Conservation (phyloP, 2,797 vertebrate species). For the Centroberyx gerrardi region DNA sequence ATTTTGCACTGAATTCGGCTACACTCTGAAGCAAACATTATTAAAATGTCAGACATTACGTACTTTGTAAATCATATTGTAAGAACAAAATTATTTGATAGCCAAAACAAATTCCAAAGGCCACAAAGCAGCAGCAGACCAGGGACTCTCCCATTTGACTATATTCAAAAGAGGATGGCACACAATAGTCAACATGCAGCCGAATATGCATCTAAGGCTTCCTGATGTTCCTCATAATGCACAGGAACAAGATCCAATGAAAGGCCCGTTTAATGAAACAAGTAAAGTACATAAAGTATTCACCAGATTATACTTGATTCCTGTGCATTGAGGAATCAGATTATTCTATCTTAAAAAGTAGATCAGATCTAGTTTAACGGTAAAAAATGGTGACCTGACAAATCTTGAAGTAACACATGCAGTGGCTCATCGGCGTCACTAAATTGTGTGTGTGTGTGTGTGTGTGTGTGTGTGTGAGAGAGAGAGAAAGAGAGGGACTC, state of each 20-base stretch:
- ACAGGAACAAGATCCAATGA: background rate
- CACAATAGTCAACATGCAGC: conserved; percentile 15
- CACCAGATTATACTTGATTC: too few species aligned
- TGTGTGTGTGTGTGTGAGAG: background rate
- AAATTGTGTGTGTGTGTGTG: conserved; percentile 2
- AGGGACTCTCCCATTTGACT: conserved; percentile 50
- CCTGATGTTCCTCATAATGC: background rate
- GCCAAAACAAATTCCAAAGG: background rate
- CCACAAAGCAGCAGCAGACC: conserved; percentile 6
- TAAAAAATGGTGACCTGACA: background rate
- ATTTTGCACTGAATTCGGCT: background rate
- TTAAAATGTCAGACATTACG: background rate
- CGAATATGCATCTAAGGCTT: background rate
- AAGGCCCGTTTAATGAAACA: too few species aligned
- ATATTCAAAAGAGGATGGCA: conserved; percentile 56
- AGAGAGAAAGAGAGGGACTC: background rate
- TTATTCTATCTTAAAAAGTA: background rate
- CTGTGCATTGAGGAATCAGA: too few species aligned
- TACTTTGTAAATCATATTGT: too few species aligned
- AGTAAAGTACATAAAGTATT: background rate
- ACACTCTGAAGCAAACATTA: background rate
- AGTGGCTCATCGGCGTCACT: background rate
- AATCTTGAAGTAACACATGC: background rate
- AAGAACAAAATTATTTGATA: background rate
- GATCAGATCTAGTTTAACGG: background rate